phyloP scores from a whole-genome alignment of 53 echinoderm and acorn worm genomes.

The Echinarachnius parma region DNA sequence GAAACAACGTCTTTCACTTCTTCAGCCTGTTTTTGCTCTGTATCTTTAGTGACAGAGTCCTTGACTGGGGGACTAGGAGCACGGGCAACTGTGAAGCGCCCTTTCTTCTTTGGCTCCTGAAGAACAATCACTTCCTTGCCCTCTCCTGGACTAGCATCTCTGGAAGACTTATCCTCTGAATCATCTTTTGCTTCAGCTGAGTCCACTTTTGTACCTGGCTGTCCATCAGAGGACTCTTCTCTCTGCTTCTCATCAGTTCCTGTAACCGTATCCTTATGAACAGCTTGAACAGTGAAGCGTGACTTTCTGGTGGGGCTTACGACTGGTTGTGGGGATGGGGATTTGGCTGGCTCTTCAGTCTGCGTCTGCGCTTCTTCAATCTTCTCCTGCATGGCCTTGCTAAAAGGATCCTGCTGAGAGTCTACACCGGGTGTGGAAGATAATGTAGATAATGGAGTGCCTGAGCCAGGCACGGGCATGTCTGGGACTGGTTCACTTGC shows the following conservation, averaged over 20 bases:
- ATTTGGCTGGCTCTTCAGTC: constrained; percentile 12
- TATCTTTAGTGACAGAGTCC: background rate
- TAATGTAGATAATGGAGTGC: background rate
- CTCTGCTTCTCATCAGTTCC: background rate
- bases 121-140: background rate
- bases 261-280: constrained; percentile 20
- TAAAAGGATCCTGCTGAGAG: background rate
- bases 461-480: background rate
- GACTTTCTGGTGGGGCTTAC: constrained; percentile 36
- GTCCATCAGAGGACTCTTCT: constrained; percentile 10
- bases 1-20: constrained; percentile 50
- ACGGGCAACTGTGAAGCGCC: constrained; percentile 46
- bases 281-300: constrained; percentile 16
- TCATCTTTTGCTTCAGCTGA: constrained; percentile 1
- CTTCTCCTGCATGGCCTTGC: constrained; percentile 6
- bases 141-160: background rate
- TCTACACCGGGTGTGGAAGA: constrained; percentile 4
- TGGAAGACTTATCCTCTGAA: constrained; percentile 48
- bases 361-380: constrained; percentile 13
- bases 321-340: constrained; percentile 13
- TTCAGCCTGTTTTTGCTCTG: constrained; percentile 5
- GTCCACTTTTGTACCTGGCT: background rate
- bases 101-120: constrained; percentile 29
- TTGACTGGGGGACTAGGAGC: constrained; percentile 22
- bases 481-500: constrained; percentile 42